Base-by-base conservation (phyloP, 1,140 invertebrate genomes). In the Camponotus pennsylvanicus region DNA sequence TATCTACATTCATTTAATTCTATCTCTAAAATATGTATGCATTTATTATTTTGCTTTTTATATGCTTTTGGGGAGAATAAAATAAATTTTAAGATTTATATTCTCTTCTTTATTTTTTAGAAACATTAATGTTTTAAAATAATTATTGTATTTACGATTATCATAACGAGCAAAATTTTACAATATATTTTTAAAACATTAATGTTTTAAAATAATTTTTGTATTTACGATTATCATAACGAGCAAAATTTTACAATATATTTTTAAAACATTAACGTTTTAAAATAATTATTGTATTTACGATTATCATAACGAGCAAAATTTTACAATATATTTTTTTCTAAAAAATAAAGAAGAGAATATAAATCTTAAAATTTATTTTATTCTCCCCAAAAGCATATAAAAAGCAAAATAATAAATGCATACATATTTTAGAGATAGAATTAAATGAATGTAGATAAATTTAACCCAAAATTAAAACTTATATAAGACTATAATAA, bases 31-130 rank as follows among this genome's bases (percentile, higher is more conserved):
- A 45, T 15, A 45, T 21, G 8, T 6, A 42, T 69, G 45, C 45
- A 42, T 45, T 69, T 11, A 6, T 27, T 49, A 49, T 49, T 13
- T 4, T 13, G 13, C 4, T 49, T 49, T 49, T 49, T 49, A 13
- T 15, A 49, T 13, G 3, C 45, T 15, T 49, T 49, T 49, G 2
- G 11, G 11, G 11, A 3, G 45, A 13, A 13, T 3, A 27, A 9
- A 15, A 45, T 45, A 69, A 4, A 69, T 67, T 45, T 27, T 57
- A 6, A 67, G 13, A 67, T 18, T 69, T 70, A 70, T 3, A 70
- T 32, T 3, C 21, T 70, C 2, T 3, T 6, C 0, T 27, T 0
- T 49, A 15, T 0, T 45, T 45, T 18, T 52, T 27, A 11, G 11
- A 69, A 37, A n/a, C 15, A 37, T 37, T 3, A 37, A 1, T 18